phyloP scores from a whole-genome alignment of 2,113 vertebrate species.

The Procapra przewalskii region DNA sequence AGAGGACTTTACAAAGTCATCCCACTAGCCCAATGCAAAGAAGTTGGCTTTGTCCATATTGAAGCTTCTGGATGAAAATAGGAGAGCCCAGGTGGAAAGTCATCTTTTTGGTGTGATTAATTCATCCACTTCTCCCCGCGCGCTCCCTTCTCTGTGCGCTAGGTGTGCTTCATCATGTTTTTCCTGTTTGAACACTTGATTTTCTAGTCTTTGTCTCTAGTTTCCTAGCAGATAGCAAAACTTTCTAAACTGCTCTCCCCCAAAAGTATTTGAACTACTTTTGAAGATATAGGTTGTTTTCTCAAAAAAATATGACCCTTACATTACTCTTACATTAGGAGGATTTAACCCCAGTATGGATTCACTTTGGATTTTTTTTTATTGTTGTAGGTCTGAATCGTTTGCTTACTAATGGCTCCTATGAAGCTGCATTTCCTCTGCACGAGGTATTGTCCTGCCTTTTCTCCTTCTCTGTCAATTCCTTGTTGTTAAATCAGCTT shows the following conservation, averaged over 20 bases:
- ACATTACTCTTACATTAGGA: neutral
- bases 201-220: neutral
- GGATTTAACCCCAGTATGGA: neutral
- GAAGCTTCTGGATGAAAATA: neutral
- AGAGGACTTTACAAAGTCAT: neutral
- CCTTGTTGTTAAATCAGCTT: neutral
- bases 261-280: neutral
- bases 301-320: neutral
- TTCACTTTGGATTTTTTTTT: conserved; percentile 37
- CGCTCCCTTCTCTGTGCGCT: neutral
- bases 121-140: neutral
- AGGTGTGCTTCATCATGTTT: neutral
- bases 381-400: conserved; percentile 89
- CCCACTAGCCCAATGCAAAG: neutral
- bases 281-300: neutral
- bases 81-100: neutral
- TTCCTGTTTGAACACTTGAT: neutral
- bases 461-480: neutral
- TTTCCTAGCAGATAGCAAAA: neutral
- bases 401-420: conserved; percentile 94
- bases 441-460: conserved; percentile 88
- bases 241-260: neutral
- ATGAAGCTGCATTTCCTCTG: conserved; percentile 95
- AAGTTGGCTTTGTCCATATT: neutral
- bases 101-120: neutral